Percentiles rank a stretch among this genome's conserved stretches.
phyloP scores from a whole-genome alignment of 2,888 invertebrate species.

The Heliconius sara region DNA sequence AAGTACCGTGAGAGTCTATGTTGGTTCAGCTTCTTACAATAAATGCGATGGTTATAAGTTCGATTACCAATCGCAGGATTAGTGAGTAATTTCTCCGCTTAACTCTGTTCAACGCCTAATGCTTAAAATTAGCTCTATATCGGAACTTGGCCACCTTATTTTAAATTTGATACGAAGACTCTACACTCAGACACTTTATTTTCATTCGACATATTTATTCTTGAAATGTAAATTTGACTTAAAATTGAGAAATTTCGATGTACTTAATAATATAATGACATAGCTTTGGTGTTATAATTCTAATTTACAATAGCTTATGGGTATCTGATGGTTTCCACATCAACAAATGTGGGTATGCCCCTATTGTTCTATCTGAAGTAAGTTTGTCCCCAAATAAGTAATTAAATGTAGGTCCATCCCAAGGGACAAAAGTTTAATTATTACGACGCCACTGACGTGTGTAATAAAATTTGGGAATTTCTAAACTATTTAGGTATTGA shows the following conservation, averaged over 20 bases:
- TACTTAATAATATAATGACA: not conserved
- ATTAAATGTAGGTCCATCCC: constrained; percentile 46
- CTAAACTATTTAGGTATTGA: not conserved
- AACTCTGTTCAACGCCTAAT: too few relatives aligned
- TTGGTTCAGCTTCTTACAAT: too few relatives aligned
- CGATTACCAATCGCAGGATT: too few relatives aligned
- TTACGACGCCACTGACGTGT: constrained; percentile 35
- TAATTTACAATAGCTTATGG: constrained; percentile 6
- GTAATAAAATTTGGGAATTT: not conserved
- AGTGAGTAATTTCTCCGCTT: too few relatives aligned
- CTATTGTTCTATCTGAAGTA: constrained; percentile 25
- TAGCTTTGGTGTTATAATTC: not conserved
- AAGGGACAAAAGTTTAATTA: constrained; percentile 50
- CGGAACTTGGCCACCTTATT: not conserved
- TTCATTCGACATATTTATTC: not conserved
- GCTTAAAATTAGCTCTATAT: not conserved
- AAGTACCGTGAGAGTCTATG: too few relatives aligned
- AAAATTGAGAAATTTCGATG: not conserved
- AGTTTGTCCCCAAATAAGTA: constrained; percentile 44
- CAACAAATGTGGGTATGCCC: constrained; percentile 20
- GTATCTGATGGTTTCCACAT: constrained; percentile 21
- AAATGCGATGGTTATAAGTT: too few relatives aligned
- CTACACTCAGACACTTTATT: not conserved
- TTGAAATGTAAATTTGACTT: not conserved
- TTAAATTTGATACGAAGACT: not conserved